Evolutionary conservation across 2,797 vertebrate genomes (phyloP).

Genomic region (Poeciliopsis infans): DNA sequence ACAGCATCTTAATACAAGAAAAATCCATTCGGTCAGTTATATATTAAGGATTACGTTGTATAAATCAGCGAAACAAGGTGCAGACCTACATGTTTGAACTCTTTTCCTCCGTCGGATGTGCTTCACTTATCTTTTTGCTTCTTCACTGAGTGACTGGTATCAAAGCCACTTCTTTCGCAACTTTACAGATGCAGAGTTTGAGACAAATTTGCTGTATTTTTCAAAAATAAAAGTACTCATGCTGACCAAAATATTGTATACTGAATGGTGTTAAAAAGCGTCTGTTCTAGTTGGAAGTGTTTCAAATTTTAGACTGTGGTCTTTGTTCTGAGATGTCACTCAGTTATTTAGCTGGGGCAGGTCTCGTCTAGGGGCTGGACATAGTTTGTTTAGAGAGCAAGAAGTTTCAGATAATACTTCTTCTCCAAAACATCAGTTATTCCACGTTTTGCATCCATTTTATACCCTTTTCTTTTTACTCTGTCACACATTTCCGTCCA

Average conservation of each 20-base stretch:
- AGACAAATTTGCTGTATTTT: background rate
- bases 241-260: background rate
- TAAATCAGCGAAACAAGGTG: background rate
- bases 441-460: constrained; percentile 80
- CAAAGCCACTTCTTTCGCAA: background rate
- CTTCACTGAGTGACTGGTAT: background rate
- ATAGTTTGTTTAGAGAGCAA: constrained; percentile 71
- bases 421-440: constrained; percentile 72
- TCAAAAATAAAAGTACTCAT: background rate
- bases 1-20: background rate
- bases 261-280: background rate
- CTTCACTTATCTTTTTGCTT: background rate
- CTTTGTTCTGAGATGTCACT: constrained; percentile 32
- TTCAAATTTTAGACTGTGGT: constrained; percentile 4
- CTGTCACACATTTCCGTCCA: constrained; percentile 58
- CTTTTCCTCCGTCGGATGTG: background rate
- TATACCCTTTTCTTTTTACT: constrained; percentile 54
- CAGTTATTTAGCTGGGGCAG: constrained; percentile 48
- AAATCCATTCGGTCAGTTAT: background rate
- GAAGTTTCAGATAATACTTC: constrained; percentile 56
- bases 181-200: background rate
- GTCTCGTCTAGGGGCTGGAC: constrained; percentile 60
- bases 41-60: background rate
- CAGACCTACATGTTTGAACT: background rate
- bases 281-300: background rate